Evolutionary conservation across 2,113 vertebrate species (phyloP).

Genomic region (Apaloderma vittatum): DNA sequence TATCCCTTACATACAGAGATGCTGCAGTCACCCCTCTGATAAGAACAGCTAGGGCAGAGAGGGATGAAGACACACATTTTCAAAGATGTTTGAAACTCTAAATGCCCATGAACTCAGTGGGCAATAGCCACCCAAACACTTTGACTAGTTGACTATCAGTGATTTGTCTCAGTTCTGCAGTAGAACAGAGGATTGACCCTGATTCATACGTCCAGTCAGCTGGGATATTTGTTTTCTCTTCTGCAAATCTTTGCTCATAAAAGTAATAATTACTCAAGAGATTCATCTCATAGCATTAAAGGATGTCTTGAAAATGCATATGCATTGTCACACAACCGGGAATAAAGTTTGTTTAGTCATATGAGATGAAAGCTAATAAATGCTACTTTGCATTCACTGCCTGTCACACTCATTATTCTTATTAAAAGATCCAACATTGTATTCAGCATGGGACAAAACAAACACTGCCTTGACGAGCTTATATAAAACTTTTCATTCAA

Average conservation of each 20-base stretch:
- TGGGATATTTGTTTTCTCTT: slow-evolving; percentile 3
- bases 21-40: not conserved
- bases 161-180: not conserved
- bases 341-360: slow-evolving; percentile 35
- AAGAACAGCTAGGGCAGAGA: not conserved
- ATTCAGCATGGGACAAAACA: not conserved
- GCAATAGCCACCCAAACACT: not conserved
- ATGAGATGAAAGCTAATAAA: slow-evolving; percentile 42
- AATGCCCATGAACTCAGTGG: not conserved
- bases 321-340: not conserved
- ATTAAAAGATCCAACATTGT: not conserved
- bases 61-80: not conserved
- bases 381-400: slow-evolving; percentile 22
- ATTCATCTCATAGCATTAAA: not conserved
- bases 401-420: not conserved
- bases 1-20: fast-evolving
- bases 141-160: not conserved
- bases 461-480: not conserved
- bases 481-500: not conserved
- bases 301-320: not conserved
- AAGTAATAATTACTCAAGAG: slow-evolving; percentile 3
- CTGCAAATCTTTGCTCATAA: not conserved
- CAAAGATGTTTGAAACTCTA: not conserved
- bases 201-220: not conserved
- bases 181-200: not conserved